phyloP scores from a whole-genome alignment of 2,113 vertebrate species.

The Dicerorhinus sumatrensis region DNA sequence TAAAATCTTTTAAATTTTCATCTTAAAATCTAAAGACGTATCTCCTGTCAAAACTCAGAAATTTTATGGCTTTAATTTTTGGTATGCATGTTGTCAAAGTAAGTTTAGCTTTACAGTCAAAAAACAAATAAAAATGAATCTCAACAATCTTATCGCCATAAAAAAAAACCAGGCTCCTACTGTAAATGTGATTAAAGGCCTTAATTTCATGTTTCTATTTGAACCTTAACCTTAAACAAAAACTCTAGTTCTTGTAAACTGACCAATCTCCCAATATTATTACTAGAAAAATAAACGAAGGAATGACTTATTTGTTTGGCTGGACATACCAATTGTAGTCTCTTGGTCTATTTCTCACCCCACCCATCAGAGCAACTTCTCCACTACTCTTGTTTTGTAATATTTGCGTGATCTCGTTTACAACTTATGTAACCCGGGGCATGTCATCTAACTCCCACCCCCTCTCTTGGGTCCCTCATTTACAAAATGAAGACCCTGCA shows the following conservation, averaged over 20 bases:
- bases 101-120: slow-evolving; percentile 51
- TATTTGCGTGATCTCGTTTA: slow-evolving; percentile 21
- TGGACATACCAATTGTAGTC: not conserved
- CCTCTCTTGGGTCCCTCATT: slow-evolving; percentile 22
- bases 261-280: not conserved
- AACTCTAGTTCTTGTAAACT: not conserved
- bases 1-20: slow-evolving; percentile 60
- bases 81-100: slow-evolving; percentile 20
- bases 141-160: not conserved
- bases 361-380: not conserved
- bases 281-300: not conserved
- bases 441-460: not conserved
- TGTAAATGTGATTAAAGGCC: slow-evolving; percentile 50
- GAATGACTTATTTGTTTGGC: not conserved
- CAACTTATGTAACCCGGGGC: slow-evolving; percentile 35
- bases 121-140: slow-evolving; percentile 65
- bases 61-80: slow-evolving; percentile 74
- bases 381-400: slow-evolving; percentile 42
- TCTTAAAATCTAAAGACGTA: slow-evolving; percentile 50
- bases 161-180: not conserved
- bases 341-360: not conserved
- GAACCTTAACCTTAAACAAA: slow-evolving; percentile 52
- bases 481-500: not conserved
- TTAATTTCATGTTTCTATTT: slow-evolving; percentile 63
- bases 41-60: slow-evolving; percentile 48